Evolutionary conservation across 1,140 invertebrate species (phyloP).

Genomic region (Colletes latitarsis): DNA sequence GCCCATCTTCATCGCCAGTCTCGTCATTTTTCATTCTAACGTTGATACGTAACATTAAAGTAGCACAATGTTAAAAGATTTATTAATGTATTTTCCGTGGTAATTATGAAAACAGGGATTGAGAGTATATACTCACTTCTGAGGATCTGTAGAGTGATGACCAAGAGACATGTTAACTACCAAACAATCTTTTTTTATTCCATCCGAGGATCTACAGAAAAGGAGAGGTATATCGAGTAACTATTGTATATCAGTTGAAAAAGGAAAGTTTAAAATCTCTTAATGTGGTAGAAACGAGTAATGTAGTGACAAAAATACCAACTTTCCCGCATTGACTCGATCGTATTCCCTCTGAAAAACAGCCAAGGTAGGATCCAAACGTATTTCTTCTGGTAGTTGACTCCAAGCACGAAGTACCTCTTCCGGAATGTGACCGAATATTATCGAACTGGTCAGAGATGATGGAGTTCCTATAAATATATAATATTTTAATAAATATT

Average conservation of each 20-base stretch:
- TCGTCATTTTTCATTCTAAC: constrained; percentile 8
- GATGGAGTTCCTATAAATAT: constrained; percentile 56
- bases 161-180: constrained; percentile 59
- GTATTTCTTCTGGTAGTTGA: constrained; percentile 84
- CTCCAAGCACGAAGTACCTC: constrained; percentile 84
- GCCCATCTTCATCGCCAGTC: constrained; percentile 36
- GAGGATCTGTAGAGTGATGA: background rate
- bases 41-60: background rate
- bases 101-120: background rate
- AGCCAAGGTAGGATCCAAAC: constrained; percentile 84
- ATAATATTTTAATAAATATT: background rate
- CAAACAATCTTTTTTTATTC: constrained; percentile 46
- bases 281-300: background rate
- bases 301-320: background rate
- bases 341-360: constrained; percentile 84
- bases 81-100: background rate
- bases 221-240: background rate
- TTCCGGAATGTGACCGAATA: constrained; percentile 77
- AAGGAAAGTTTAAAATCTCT: background rate
- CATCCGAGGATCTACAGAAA: constrained; percentile 29
- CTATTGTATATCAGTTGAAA: background rate
- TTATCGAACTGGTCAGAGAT: constrained; percentile 63
- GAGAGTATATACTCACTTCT: constrained; percentile 15
- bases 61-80: background rate
- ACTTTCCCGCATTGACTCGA: constrained; percentile 70